These are phyloP conservation scores for Amphimallon solstitiale DNA, from an alignment of 2,888 invertebrate species.

Conservation along the genomic window DNA sequence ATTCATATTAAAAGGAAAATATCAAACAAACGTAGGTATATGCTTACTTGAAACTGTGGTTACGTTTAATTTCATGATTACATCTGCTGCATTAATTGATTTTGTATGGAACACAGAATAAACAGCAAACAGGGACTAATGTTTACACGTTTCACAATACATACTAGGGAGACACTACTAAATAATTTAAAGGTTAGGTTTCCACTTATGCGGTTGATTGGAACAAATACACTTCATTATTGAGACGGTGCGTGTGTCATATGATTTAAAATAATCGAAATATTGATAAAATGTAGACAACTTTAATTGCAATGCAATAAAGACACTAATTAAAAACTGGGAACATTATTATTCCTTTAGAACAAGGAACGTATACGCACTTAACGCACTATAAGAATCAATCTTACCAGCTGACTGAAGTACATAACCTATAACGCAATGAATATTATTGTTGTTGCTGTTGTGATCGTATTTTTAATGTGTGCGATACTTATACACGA, in stretches of 20 bases:
- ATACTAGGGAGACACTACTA: not conserved
- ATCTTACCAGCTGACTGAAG: slow-evolving; percentile 29
- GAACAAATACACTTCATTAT: slow-evolving; percentile 19
- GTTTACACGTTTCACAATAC: not conserved
- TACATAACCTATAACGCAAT: slow-evolving; percentile 15
- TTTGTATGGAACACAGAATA: not conserved
- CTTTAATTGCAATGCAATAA: slow-evolving; percentile 13
- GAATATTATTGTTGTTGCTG: no score
- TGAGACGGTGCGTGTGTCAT: slow-evolving; percentile 3
- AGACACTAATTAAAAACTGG: not conserved
- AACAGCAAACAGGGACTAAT: slow-evolving; percentile 6
- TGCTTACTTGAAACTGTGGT: slow-evolving; percentile 30
- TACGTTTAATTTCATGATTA: slow-evolving; percentile 26
- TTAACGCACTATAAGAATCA: slow-evolving; percentile 1
- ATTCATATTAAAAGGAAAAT: not conserved
- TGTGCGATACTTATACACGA: no score
- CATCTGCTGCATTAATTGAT: not conserved
- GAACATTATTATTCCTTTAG: slow-evolving; percentile 16
- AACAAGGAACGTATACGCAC: slow-evolving; percentile 13
- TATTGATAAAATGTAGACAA: slow-evolving; percentile 10
- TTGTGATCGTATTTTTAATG: no score
- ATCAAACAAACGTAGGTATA: not conserved
- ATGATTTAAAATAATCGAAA: slow-evolving; percentile 17
- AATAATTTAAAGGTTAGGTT: slow-evolving; percentile 28
- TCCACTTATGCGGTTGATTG: slow-evolving; percentile 4